Percentiles rank a stretch among this genome's conserved stretches.
These are phyloP conservation scores for Peromyscus polionotus DNA, from an alignment of 2,113 vertebrate species.

Conservation along the genomic window DNA sequence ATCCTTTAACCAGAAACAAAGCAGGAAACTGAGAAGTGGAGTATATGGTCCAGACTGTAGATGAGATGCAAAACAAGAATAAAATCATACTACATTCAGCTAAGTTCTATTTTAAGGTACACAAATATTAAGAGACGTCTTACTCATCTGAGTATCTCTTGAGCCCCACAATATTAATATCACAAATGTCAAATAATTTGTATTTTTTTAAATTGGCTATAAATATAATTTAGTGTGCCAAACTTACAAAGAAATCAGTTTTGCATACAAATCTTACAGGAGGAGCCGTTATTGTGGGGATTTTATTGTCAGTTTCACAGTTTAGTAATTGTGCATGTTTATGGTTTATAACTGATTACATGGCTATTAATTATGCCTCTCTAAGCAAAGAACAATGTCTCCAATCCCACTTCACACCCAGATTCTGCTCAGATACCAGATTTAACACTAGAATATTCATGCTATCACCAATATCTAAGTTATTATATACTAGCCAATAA, in stretches of 20 bases:
- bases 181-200: conserved; percentile 15
- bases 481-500: not conserved
- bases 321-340: not conserved
- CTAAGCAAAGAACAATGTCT: not conserved
- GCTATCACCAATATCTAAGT: not conserved
- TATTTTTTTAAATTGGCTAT: not conserved
- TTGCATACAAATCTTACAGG: not conserved
- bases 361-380: not conserved
- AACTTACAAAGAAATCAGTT: not conserved
- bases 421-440: not conserved
- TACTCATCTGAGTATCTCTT: not conserved
- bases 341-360: not conserved
- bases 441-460: not conserved
- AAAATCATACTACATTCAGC: not conserved
- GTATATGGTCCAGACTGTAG: not conserved
- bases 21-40: not conserved
- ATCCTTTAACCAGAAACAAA: not conserved
- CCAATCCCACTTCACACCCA: not conserved
- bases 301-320: not conserved
- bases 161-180: not conserved
- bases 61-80: not conserved
- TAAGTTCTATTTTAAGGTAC: conserved; percentile 9
- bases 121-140: not conserved
- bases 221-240: not conserved
- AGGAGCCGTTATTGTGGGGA: not conserved